These are phyloP conservation scores for Dicyrtoma fusca DNA, from an alignment of 2,888 invertebrate genomes.

Conservation along the genomic window DNA sequence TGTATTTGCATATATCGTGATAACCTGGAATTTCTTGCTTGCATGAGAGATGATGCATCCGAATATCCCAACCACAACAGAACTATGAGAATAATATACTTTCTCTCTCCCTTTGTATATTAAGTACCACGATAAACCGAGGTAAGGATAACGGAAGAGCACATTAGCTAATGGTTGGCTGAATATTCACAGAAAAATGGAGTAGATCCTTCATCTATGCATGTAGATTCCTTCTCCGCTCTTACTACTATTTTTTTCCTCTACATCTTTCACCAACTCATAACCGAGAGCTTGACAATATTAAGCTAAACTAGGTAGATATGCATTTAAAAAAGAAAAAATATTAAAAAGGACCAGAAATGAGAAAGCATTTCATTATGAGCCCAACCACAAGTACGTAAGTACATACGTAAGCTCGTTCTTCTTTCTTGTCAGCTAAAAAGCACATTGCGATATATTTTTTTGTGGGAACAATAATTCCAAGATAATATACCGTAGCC, in stretches of 20 bases:
- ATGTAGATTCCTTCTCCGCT: too few relatives aligned
- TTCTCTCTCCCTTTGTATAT: conserved; percentile 10
- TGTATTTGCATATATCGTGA: not conserved
- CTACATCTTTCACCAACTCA: not conserved
- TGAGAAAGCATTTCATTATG: conserved; percentile 18
- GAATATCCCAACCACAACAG: not conserved
- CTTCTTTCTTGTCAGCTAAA: conserved; percentile 12
- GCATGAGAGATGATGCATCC: not conserved
- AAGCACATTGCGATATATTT: not conserved
- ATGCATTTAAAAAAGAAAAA: not conserved
- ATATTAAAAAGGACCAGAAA: not conserved
- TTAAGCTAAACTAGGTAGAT: not conserved
- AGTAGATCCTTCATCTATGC: conserved; percentile 14
- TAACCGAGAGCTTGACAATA: conserved; percentile 3
- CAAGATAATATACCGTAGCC: conserved; percentile 1
- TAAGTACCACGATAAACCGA: not conserved
- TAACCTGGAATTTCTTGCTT: not conserved
- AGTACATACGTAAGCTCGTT: not conserved
- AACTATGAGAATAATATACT: not conserved
- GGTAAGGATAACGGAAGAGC: not conserved
- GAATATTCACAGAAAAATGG: conserved; percentile 15
- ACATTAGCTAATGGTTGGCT: conserved; percentile 17
- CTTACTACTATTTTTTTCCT: too few relatives aligned
- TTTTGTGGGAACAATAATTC: conserved; percentile 6
- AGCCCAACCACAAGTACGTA: not conserved